Base-by-base conservation (phyloP, 2,797 vertebrate species). In the Serranus cabrilla region DNA sequence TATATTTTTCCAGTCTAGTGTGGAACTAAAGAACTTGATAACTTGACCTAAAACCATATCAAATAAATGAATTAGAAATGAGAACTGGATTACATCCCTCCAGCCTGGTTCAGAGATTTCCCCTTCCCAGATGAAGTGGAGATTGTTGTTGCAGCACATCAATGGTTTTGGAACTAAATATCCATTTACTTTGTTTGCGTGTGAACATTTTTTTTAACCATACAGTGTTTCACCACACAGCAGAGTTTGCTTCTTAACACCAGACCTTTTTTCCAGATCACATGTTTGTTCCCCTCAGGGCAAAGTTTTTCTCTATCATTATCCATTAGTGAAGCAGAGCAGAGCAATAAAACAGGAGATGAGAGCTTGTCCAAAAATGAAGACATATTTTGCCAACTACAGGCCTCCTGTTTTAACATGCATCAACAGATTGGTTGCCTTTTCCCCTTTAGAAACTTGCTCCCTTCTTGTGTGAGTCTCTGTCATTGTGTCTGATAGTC, bases 401-500 rank as follows among this genome's bases (percentile, higher is more conserved):
- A 31, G 25, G 11, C 0, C 45, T 46, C 11, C 23, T 47, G 45
- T 64, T 12, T 14, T 34, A 55, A 64, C 57, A 34, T 50, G 21
- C 11, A 21, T 50, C 25, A 37, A 23, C 21, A 42, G 14, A 14
- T 51, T 9, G 47, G 4, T 50, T 52, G 3, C 39, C 5, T 58
- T 59, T 58, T 42, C 13, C 71, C 45, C 11, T 52, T n/a, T 11
- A 37, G 23, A 25, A 40, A 5, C 12, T 10, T 50, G 3, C 16
- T 31, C 5, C 13, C 14, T n/a, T 51, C 3, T n/a, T 54, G 9
- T 58, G 1, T 54, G 43, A 56, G 56, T 54, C 23, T 27, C 61
- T 23, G n/a, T 66, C 58, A 23, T 8, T 1, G 2, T 63, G 61
- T 25, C 20, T 46, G 50, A 52, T 21, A 71, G 50, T 46, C 68